phyloP scores from a whole-genome alignment of 2,888 invertebrate species.

The Diabrotica balteata region DNA sequence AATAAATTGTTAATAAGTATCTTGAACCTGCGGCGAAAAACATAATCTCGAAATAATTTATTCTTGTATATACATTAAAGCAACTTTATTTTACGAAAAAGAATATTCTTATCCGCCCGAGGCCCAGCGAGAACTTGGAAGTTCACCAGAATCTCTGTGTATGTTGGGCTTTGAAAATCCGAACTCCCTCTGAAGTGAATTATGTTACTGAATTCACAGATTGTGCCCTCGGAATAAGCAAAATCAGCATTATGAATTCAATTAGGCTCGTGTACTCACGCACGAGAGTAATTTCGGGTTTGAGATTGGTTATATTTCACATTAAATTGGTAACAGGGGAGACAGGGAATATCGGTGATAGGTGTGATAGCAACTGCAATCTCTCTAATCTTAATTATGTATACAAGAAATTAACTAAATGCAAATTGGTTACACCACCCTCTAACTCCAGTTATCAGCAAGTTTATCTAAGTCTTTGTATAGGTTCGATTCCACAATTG shows the following conservation, averaged over 20 bases:
- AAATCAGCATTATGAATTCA: conserved; percentile 21
- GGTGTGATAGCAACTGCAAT: neutral
- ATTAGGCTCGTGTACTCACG: conserved; percentile 14
- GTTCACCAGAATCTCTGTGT: neutral
- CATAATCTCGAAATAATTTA: too few species aligned
- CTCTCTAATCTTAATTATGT: neutral
- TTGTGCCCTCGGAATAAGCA: conserved; percentile 10
- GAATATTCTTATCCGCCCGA: neutral
- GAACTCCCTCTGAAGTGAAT: conserved; percentile 5
- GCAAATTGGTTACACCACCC: too few species aligned
- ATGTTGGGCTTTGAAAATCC: conserved; percentile 3
- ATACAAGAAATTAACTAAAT: too few species aligned
- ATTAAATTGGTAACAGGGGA: conserved; percentile 2
- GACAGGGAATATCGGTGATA: neutral
- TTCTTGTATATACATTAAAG: neutral
- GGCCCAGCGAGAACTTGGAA: neutral
- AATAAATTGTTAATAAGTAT: too few species aligned
- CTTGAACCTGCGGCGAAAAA: too few species aligned
- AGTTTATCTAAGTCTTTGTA: too few species aligned
- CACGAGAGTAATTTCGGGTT: conserved; percentile 17
- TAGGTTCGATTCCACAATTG: too few species aligned
- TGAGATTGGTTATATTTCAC: conserved; percentile 16
- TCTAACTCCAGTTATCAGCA: too few species aligned
- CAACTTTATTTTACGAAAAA: neutral
- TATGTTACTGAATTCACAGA: conserved; percentile 9